These are phyloP conservation scores for Phrynocephalus versicolor DNA, from an alignment of 2,113 vertebrate genomes.

Conservation along the genomic window DNA sequence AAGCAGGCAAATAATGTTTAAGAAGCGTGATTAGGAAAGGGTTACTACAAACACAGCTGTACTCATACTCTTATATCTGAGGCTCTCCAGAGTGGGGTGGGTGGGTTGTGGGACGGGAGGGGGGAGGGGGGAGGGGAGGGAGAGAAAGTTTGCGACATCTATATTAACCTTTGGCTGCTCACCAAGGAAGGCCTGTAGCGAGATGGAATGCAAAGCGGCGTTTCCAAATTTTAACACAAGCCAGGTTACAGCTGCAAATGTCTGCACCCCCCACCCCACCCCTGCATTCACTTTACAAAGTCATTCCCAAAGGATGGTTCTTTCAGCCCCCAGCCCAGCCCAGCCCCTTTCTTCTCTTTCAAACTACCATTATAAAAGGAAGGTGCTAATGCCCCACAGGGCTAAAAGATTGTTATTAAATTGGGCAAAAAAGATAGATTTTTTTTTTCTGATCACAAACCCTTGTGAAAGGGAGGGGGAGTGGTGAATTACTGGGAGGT, in stretches of 20 bases:
- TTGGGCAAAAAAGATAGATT: conserved; percentile 72
- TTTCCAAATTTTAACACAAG: conserved; percentile 85
- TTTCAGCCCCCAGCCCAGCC: conserved; percentile 13
- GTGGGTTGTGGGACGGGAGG: neutral
- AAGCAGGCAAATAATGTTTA: conserved; percentile 77
- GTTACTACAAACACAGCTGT: conserved; percentile 83
- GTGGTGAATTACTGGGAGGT: too few species aligned
- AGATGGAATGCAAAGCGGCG: conserved; percentile 87
- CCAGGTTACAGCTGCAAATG: conserved; percentile 85
- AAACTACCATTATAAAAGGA: conserved; percentile 80
- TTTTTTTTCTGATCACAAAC: conserved; percentile 72
- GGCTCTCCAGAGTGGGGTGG: conserved; percentile 66
- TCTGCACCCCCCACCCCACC: conserved; percentile 73
- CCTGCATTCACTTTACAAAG: conserved; percentile 71
- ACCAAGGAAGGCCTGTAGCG: conserved; percentile 83
- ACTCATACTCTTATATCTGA: conserved; percentile 68
- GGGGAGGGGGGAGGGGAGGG: neutral
- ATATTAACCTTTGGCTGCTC: conserved; percentile 90
- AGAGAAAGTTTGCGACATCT: conserved; percentile 90
- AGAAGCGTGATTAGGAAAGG: conserved; percentile 78
- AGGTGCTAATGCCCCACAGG: conserved; percentile 80
- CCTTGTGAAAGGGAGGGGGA: conserved; percentile 75
- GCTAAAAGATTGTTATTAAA: conserved; percentile 76
- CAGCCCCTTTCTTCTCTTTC: neutral
- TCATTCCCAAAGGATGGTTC: conserved; percentile 78